phyloP scores from a whole-genome alignment of 2,888 invertebrate species.

The Spilosoma lubricipeda region DNA sequence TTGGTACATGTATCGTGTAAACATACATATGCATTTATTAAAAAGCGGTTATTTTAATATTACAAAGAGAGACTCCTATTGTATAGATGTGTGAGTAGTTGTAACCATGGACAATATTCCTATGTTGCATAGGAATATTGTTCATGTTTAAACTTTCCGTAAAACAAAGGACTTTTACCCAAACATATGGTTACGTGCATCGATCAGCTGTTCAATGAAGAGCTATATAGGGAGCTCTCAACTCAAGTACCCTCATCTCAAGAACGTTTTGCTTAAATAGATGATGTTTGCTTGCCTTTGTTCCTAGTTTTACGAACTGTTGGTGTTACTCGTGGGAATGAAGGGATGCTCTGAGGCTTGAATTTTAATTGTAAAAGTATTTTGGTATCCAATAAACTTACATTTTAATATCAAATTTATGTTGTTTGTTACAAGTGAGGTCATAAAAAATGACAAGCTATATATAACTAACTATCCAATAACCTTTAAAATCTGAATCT shows the following conservation, averaged over 20 bases:
- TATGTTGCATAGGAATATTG: not conserved
- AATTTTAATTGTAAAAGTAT: not conserved
- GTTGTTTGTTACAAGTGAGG: not conserved
- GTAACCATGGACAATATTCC: no score
- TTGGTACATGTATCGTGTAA: no score
- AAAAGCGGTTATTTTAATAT: no score
- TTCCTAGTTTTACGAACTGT: constrained; percentile 13
- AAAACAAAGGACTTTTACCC: not conserved
- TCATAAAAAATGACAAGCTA: not conserved
- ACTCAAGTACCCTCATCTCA: constrained; percentile 23
- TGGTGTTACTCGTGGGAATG: not conserved
- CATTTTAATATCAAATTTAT: not conserved
- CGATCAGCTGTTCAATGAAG: constrained; percentile 24
- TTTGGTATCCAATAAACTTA: not conserved
- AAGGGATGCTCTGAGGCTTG: not conserved
- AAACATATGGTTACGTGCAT: constrained; percentile 6
- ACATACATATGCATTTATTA: no score
- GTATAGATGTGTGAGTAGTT: no score
- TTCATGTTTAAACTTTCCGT: not conserved
- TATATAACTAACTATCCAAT: no score
- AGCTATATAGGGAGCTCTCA: constrained; percentile 26
- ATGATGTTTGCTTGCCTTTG: constrained; percentile 30
- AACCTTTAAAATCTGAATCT: no score
- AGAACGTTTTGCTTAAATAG: constrained; percentile 35
- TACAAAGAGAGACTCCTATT: no score